phyloP scores from a whole-genome alignment of 2,797 vertebrate species.

The Saxicola maurus region DNA sequence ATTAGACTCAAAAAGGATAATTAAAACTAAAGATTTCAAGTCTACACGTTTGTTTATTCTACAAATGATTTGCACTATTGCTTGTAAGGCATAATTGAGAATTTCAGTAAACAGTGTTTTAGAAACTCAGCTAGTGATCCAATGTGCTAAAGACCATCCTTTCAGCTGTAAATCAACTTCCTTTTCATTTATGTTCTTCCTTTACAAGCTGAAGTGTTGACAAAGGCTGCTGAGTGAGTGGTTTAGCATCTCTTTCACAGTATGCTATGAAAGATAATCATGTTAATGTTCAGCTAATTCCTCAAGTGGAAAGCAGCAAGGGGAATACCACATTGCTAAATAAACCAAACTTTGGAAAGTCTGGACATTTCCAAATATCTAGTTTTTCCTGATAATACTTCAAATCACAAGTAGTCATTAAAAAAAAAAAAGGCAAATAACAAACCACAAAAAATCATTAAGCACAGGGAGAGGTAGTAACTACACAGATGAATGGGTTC shows the following conservation, averaged over 20 bases:
- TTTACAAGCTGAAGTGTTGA: background rate
- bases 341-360: background rate
- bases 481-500: background rate
- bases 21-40: background rate
- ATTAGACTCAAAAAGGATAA: background rate
- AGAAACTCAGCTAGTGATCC: background rate
- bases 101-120: background rate
- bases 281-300: background rate
- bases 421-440: background rate
- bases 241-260: background rate
- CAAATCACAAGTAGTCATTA: background rate
- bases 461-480: background rate
- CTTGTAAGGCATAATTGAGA: background rate
- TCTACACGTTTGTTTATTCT: background rate
- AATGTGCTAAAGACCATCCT: background rate
- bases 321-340: constrained; percentile 12
- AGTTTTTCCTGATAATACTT: background rate
- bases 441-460: background rate
- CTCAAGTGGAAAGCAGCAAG: background rate
- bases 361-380: background rate
- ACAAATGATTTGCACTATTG: background rate
- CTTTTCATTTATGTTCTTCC: background rate
- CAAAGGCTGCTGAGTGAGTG: background rate
- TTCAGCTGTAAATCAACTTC: background rate
- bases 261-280: background rate